Evolutionary conservation across 2,888 invertebrate genomes (phyloP), one percentile per base, ranked within the genome.

Genomic region (Lordiphosa andalusiaca): DNA sequence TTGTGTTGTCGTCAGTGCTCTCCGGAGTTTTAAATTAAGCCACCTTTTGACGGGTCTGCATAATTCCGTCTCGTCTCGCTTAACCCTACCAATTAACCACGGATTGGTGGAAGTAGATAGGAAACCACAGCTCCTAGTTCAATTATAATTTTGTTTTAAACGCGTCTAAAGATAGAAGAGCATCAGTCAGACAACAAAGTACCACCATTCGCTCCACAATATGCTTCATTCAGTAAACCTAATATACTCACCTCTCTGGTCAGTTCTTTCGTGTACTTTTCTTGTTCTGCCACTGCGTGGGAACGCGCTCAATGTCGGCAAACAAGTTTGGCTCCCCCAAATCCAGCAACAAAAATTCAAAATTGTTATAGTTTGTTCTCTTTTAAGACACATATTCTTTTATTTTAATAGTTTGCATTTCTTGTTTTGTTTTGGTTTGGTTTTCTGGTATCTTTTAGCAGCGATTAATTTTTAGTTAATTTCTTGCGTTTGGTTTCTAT

Each of bases 331-430:
- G 50, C 69, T 55, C 66, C 53, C 41, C 53, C 41, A 41, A 46
- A 49, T 42, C 13, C 10, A 53, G 42, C 68, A 70, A 63, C 65
- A 69, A 84, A 70, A 83, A 81, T 47, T 50, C 73, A 58, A 16
- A 44, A 58, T 64, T 70, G 69, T 77, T 81, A 73, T 56, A 48
- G 6, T 48, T 10, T 66, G 9, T 30, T 30, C 30, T 66, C 35
- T 64, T 57, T 64, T 69, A 84, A 80, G 76, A 80, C 80, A 80
- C 80, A 84, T 82, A 80, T 82, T 84, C 78, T 74, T 80, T 84
- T 80, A 84, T 80, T 84, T 84, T 63, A 75, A 80, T 77, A 84
- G 84, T 48, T 81, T 77, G 51, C 57, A 55, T 48, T 63, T 35
- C 55, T 38, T 44, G 36, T 67, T 39, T 55, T 73, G 64, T 55